Percentiles rank a stretch among this genome's conserved stretches.
Evolutionary conservation across 2,888 invertebrate species (phyloP).

Genomic region (Pseudococcus longispinus): DNA sequence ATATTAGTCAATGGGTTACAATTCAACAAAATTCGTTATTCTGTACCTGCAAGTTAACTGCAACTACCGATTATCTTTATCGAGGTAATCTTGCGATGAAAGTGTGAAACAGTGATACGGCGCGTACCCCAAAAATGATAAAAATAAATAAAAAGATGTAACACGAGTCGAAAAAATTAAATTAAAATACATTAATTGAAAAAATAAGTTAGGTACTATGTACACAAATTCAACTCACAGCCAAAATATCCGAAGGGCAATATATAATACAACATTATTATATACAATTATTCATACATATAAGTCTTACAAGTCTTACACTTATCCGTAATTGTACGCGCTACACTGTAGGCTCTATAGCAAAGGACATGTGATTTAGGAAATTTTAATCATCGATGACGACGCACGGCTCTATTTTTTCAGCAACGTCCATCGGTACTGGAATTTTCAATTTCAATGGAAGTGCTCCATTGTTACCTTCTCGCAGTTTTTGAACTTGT

Average conservation of each 20-base stretch:
- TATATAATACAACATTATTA: background rate
- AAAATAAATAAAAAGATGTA: background rate
- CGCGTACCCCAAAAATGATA: background rate
- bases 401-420: conserved; percentile 51
- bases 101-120: no score
- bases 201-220: background rate
- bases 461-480: conserved; percentile 44
- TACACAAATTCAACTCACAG: background rate
- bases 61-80: no score
- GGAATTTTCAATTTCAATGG: conserved; percentile 53
- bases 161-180: no score
- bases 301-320: background rate
- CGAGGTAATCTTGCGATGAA: no score
- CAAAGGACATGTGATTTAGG: background rate
- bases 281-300: background rate
- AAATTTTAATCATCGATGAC: conserved; percentile 44
- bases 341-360: background rate
- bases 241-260: background rate
- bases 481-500: conserved; percentile 48
- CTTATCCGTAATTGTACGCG: background rate
- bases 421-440: conserved; percentile 51
- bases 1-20: no score
- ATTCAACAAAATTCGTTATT: no score
- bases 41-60: no score
- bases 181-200: background rate